Base-by-base conservation (phyloP, 2,113 vertebrate genomes). In the Pandion haliaetus region DNA sequence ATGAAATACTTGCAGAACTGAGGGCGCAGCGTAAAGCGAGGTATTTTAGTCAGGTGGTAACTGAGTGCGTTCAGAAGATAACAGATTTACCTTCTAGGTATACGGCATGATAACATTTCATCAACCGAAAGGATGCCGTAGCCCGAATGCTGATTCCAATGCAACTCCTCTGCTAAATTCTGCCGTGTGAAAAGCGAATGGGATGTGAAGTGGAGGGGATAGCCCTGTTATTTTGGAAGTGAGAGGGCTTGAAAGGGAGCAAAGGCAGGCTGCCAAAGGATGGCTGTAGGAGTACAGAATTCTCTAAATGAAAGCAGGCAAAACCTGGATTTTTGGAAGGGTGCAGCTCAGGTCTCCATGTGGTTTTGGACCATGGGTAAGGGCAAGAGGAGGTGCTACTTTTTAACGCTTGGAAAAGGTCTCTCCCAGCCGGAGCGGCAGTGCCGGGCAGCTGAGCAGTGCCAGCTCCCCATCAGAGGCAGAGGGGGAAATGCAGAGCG, bases 161-260 rank as follows among this genome's bases (percentile, higher is more conserved):
- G 32, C 26, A 86, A 54, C 57, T 81, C 69, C 67, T 84, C 59
- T 71, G 83, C 84, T 86, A n/a, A 77, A 77, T 83, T 92, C 67
- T 59, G 85, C n/a, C 28, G 71, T 77, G 58, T 9, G 16, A 79
- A 66, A 78, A 86, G 36, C 10, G 47, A 65, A 76, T 71, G 63
- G 76, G 80, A 86, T 78, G 86, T 82, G 50, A 87, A 85, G 28
- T 6, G 15, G 47, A 67, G 40, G 65, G 82, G 72, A 96, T 86
- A 82, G 65, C 72, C 76, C 42, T 34, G 25, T 72, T 81, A 25
- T 61, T 92, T 67, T 47, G 76, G 42, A 93, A 85, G 52, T 4
- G 54, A 91, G 85, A 52, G 36, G 74, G 54, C 73, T 61, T 57
- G 62, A 42, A 76, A 82, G 36, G 42, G 49, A 49, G 55, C 14